Evolutionary conservation across 1,140 invertebrate genomes (phyloP).

Genomic region (Parapsyche elsis): DNA sequence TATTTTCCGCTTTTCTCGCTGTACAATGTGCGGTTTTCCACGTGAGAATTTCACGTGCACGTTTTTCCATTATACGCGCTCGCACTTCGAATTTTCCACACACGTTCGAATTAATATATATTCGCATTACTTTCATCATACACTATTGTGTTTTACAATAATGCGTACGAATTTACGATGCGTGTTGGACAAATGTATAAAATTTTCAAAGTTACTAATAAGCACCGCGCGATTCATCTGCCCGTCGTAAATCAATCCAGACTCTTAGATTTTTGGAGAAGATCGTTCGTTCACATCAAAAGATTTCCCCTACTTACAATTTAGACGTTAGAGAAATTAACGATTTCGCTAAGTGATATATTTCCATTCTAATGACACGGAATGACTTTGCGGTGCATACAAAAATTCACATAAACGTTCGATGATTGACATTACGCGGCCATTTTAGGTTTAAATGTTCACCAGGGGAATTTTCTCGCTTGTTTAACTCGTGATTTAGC

Average conservation of each 20-base stretch:
- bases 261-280: background rate
- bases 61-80: slow-evolving; percentile 23
- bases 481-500: no score
- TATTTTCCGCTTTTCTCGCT: background rate
- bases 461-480: no score
- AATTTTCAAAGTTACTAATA: background rate
- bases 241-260: background rate
- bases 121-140: background rate
- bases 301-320: background rate
- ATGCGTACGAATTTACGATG: background rate
- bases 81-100: slow-evolving; percentile 5
- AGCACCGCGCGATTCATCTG: background rate
- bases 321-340: background rate
- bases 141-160: background rate
- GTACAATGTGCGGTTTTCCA: background rate
- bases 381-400: background rate
- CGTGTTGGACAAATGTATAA: background rate
- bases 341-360: background rate
- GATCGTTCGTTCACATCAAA: background rate
- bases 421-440: no score
- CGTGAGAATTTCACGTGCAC: background rate
- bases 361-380: background rate
- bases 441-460: no score
- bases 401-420: background rate
- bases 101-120: background rate